Base-by-base conservation (phyloP, 2,888 invertebrate species). In the Drosophila anomalata region DNA sequence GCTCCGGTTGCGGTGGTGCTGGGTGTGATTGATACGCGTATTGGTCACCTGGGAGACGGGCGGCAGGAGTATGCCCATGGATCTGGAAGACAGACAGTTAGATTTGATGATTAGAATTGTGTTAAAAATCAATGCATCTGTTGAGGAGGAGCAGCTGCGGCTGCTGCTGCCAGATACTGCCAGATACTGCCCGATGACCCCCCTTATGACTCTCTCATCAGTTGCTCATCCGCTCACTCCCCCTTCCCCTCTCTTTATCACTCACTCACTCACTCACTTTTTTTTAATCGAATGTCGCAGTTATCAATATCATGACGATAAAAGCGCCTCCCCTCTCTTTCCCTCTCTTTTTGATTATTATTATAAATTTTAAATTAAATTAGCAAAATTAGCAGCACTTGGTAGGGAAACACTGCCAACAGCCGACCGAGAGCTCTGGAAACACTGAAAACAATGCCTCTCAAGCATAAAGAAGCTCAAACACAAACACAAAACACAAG, bases 1-100 rank as follows among this genome's bases (percentile, higher is more conserved):
- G 90, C 97, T 97, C 78, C 97, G 94, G 93, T 97, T 97, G 86
- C 97, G 94, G 92, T 97, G 97, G 91, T 96, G 96, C 87, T 95
- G 94, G 77, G 95, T 92, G 78, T 91, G 87, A 87, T 92, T 92
- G 63, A 92, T 92, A 76, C 92, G 90, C 74, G 91, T 90, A 62
- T 92, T 92, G 68, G 92, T 92, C 77, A 92, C 92, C 84, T 92
- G 92, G 46, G 92, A 92, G 50, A 92, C 91, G 47, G 92, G 92
- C 53, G 92, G 92, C 73, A 92, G 87, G 70, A 92, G 77, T 67
- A 92, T 92, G 78, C 92, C 92, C 92, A 92, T 92, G 47, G 92
- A 92, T 90, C 92, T 92, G 73, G 2, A 89, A 89, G 31, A 52
- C 26, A 17, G 12, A 14, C 14, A 14, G 20, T 4, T 55, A 50